These are phyloP conservation scores for Nesometra sesokonis DNA, from an alignment of 35 echinoderm and acorn worm species.

Conservation along the genomic window DNA sequence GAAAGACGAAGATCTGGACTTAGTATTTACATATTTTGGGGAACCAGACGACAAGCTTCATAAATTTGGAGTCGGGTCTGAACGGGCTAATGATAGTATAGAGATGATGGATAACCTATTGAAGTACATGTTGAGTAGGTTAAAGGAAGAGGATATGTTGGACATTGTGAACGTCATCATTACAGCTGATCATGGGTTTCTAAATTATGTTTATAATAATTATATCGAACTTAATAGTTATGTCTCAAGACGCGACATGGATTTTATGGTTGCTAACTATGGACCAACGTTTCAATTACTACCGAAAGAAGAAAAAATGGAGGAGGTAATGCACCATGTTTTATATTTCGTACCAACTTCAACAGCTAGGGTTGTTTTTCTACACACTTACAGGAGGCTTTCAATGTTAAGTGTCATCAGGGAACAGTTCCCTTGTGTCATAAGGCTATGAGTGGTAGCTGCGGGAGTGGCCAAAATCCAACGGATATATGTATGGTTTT, in stretches of 20 bases:
- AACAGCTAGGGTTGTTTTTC: no score
- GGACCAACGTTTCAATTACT: slow-evolving; percentile 69
- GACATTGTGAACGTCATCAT: slow-evolving; percentile 59
- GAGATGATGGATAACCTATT: slow-evolving; percentile 38
- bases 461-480: no score
- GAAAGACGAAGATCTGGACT: slow-evolving; percentile 57
- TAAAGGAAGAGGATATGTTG: slow-evolving; percentile 39
- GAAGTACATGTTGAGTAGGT: slow-evolving; percentile 30
- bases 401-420: no score
- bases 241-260: slow-evolving; percentile 39
- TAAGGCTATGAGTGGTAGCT: no score
- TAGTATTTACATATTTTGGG: slow-evolving; percentile 52
- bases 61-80: slow-evolving; percentile 35
- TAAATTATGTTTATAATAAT: slow-evolving; percentile 10
- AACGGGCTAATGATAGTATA: slow-evolving; percentile 12
- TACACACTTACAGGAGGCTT: no score
- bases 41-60: slow-evolving; percentile 66
- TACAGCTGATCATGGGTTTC: slow-evolving; percentile 52
- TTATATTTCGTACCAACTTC: no score
- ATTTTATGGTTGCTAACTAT: slow-evolving; percentile 46
- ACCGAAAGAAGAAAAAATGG: slow-evolving; percentile 45
- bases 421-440: no score
- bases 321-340: slow-evolving; percentile 67
- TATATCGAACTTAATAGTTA: slow-evolving; percentile 59
- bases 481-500: no score